A percentile compares a stretch with the other conserved stretches of the same genome.
phyloP scores from a whole-genome alignment of 2,888 invertebrate genomes.

The Megalurothrips usitatus region DNA sequence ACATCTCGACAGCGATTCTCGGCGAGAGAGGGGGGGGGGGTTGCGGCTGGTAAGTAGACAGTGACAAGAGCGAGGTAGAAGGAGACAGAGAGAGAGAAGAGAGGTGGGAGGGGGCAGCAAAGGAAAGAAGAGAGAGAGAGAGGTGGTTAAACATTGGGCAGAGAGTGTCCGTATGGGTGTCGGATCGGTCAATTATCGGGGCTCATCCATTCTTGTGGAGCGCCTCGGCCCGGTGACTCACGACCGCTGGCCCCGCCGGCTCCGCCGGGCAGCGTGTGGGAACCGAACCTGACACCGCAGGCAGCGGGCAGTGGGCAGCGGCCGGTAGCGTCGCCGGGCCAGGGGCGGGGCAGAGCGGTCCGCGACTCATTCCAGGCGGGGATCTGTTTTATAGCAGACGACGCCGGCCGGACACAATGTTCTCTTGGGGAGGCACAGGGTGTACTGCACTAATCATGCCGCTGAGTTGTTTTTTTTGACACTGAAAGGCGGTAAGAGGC shows the following conservation, averaged over 20 bases:
- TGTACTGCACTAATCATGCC: too few relatives aligned
- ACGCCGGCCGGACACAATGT: too few relatives aligned
- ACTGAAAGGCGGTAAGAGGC: too few relatives aligned
- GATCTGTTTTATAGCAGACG: too few relatives aligned
- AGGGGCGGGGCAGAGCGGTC: too few relatives aligned
- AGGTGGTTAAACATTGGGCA: neutral
- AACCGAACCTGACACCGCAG: slow-evolving; percentile 39
- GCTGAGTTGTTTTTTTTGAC: too few relatives aligned
- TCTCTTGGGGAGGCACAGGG: too few relatives aligned
- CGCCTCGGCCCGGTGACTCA: neutral
- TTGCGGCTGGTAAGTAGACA: neutral
- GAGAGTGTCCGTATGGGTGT: neutral
- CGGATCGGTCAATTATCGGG: slow-evolving; percentile 12
- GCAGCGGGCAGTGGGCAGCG: slow-evolving; percentile 21
- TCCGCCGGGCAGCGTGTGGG: slow-evolving; percentile 38
- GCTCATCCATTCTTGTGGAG: neutral
- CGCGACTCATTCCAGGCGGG: too few relatives aligned
- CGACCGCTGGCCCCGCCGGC: neutral
- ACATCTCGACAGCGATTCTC: too few relatives aligned
- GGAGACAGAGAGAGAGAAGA: neutral
- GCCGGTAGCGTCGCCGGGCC: neutral
- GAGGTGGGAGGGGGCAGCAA: neutral
- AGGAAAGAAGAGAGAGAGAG: neutral
- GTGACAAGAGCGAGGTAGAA: neutral
- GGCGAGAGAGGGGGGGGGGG: neutral